These are phyloP conservation scores for Ellobius talpinus DNA, from an alignment of 2,113 vertebrate species.

Conservation along the genomic window DNA sequence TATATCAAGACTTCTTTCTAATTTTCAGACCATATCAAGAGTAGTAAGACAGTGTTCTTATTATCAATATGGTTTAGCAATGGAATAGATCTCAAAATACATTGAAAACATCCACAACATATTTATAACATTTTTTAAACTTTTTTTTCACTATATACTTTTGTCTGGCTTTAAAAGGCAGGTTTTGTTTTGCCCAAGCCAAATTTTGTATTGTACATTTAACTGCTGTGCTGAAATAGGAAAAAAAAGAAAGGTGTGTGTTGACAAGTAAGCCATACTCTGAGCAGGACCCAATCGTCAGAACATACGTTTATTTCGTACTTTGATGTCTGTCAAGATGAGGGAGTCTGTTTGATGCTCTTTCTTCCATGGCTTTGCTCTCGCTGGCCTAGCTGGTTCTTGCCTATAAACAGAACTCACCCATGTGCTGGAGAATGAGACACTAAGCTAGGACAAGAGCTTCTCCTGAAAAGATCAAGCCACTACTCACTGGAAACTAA, in stretches of 20 bases:
- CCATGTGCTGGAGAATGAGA: constrained; percentile 26
- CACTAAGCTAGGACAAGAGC: constrained; percentile 43
- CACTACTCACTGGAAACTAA: constrained; percentile 41
- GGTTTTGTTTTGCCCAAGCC: constrained; percentile 18
- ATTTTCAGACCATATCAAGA: neutral
- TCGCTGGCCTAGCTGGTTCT: neutral
- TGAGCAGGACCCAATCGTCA: neutral
- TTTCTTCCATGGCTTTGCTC: constrained; percentile 26
- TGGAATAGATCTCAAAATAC: neutral
- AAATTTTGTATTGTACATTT: neutral
- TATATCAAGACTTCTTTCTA: neutral
- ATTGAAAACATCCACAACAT: neutral
- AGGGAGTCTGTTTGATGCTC: neutral
- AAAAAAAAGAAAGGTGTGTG: neutral
- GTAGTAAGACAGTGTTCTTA: neutral
- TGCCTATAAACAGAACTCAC: constrained; percentile 33
- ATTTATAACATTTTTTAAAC: neutral
- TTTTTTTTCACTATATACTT: neutral
- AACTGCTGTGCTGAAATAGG: neutral
- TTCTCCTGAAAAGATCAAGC: constrained; percentile 34
- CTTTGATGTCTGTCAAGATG: neutral
- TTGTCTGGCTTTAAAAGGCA: neutral
- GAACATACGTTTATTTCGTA: neutral
- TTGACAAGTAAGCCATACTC: neutral
- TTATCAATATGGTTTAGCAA: neutral